phyloP scores from a whole-genome alignment of 2,888 invertebrate genomes.

The Prostheceraeus crozeri region DNA sequence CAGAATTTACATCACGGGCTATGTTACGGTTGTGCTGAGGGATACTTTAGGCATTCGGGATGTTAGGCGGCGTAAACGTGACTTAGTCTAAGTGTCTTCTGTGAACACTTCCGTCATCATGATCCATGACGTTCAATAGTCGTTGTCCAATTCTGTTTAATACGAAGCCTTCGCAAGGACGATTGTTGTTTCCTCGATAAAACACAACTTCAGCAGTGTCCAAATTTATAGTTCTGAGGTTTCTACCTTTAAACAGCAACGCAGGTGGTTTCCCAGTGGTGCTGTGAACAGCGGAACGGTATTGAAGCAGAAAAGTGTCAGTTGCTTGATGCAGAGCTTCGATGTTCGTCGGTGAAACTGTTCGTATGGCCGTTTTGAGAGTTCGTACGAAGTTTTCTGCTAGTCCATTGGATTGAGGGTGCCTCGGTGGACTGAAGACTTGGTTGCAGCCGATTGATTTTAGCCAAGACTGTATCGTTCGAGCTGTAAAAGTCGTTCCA shows the following conservation, averaged over 20 bases:
- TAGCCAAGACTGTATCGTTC: not conserved
- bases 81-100: too few species aligned
- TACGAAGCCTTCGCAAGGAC: too few species aligned
- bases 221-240: too few species aligned
- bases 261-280: not conserved
- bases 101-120: too few species aligned
- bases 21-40: too few species aligned
- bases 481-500: not conserved
- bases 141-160: too few species aligned
- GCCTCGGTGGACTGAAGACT: not conserved
- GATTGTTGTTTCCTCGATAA: too few species aligned
- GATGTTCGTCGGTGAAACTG: not conserved
- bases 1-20: too few species aligned
- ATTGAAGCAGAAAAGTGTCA: not conserved
- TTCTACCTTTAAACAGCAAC: not conserved
- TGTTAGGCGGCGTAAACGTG: too few species aligned
- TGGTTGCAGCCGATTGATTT: not conserved
- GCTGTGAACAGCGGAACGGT: not conserved
- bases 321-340: not conserved
- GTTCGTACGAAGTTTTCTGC: conserved; percentile 8
- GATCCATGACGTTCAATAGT: too few species aligned
- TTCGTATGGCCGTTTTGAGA: not conserved
- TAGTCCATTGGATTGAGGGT: conserved; percentile 9
- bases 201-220: too few species aligned
- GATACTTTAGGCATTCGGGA: too few species aligned